These are phyloP conservation scores for Arrhamphus sclerolepis DNA, from an alignment of 2,797 vertebrate species.

Conservation along the genomic window DNA sequence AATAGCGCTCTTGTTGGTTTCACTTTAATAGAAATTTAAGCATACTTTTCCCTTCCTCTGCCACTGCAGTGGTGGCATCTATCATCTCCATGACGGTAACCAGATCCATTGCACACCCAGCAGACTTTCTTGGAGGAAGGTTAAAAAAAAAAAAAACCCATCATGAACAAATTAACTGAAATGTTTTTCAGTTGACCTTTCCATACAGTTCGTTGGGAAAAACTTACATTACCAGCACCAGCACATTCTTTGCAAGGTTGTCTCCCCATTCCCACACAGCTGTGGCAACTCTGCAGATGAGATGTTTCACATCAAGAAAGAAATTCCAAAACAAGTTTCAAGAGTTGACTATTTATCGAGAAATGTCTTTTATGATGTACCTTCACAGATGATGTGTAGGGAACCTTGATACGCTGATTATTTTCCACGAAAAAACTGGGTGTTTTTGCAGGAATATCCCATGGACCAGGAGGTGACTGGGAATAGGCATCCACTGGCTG, in stretches of 20 bases:
- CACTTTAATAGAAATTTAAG: slow-evolving; percentile 1
- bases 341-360: not conserved
- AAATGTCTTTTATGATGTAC: slow-evolving; percentile 42
- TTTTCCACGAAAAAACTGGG: slow-evolving; percentile 70
- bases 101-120: slow-evolving; percentile 81
- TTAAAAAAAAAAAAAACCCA: slow-evolving; percentile 9
- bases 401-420: slow-evolving; percentile 74
- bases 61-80: slow-evolving; percentile 76
- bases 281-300: slow-evolving; percentile 73
- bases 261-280: slow-evolving; percentile 75
- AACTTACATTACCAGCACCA: slow-evolving; percentile 81
- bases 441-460: slow-evolving; percentile 70
- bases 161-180: not conserved
- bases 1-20: not conserved
- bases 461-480: slow-evolving; percentile 77
- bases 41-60: slow-evolving; percentile 79
- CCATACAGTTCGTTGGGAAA: not conserved
- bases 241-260: slow-evolving; percentile 76
- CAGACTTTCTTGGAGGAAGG: slow-evolving; percentile 75
- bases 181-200: not conserved
- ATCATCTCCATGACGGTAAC: slow-evolving; percentile 58
- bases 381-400: slow-evolving; percentile 82
- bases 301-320: slow-evolving; percentile 22
- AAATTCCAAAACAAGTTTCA: not conserved
- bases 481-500: slow-evolving; percentile 77